Percentiles rank a stretch among this genome's conserved stretches.
Evolutionary conservation across 1,140 invertebrate species (phyloP).

Genomic region (Tetranychus cinnabarinus): DNA sequence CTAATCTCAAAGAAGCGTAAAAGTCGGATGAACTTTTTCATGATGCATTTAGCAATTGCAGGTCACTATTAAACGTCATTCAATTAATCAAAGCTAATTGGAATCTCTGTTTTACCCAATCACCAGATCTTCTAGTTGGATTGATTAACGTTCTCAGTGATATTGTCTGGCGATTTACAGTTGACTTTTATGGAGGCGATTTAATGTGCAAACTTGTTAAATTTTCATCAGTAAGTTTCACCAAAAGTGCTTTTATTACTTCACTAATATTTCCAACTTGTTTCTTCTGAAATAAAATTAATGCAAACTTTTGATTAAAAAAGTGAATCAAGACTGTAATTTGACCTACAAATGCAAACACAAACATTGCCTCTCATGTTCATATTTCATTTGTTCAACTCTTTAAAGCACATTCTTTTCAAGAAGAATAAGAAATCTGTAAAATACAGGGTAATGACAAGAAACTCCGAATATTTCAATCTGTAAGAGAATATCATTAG

Average conservation of each 20-base stretch:
- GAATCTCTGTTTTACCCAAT: background rate
- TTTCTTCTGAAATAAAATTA: no score
- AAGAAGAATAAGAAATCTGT: no score
- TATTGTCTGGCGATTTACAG: constrained; percentile 60
- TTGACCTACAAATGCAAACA: no score
- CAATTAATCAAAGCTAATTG: background rate
- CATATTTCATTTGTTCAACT: no score
- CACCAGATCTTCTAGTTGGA: constrained; percentile 54
- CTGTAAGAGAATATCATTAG: no score
- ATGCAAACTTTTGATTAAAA: no score
- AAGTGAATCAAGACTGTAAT: no score
- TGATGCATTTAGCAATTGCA: constrained; percentile 74
- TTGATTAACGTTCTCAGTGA: constrained; percentile 62
- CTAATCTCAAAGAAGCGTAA: constrained; percentile 55
- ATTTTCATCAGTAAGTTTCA: constrained; percentile 39
- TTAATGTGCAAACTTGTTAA: constrained; percentile 59
- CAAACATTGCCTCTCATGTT: no score
- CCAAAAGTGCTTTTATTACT: background rate
- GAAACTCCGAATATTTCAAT: no score
- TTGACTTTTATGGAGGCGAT: constrained; percentile 61
- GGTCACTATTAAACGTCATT: constrained; percentile 24
- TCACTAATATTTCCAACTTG: no score
- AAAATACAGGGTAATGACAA: no score
- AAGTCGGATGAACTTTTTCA: constrained; percentile 87
- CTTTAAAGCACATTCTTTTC: no score